Conservation (phyloP, 2,888 invertebrate species). For the Rhingia campestris region DNA sequence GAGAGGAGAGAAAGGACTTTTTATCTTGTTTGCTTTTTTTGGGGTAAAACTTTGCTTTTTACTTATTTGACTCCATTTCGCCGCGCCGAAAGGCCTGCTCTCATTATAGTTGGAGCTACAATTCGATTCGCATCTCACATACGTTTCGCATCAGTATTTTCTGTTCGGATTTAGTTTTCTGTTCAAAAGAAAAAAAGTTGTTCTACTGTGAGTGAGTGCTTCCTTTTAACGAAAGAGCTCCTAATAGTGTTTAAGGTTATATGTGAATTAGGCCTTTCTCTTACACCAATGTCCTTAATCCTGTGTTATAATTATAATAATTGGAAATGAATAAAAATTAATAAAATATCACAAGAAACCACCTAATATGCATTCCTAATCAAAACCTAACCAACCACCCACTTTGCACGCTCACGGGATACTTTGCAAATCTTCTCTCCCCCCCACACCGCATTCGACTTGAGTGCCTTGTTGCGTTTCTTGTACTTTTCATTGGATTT, state of each 20-base stretch:
- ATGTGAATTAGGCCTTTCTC: neutral
- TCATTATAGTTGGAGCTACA: constrained; percentile 74
- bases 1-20: constrained; percentile 66
- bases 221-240: neutral
- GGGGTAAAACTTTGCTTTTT: constrained; percentile 46
- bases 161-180: constrained; percentile 46
- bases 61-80: constrained; percentile 70
- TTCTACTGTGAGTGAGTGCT: constrained; percentile 18
- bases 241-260: constrained; percentile 6
- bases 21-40: constrained; percentile 31
- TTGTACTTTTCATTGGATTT: constrained; percentile 53
- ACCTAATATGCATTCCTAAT: constrained; percentile 24
- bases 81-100: constrained; percentile 65
- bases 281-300: constrained; percentile 6
- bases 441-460: neutral
- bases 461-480: constrained; percentile 65
- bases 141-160: constrained; percentile 55
- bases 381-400: constrained; percentile 17
- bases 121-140: constrained; percentile 70
- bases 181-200: constrained; percentile 14
- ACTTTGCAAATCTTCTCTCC: constrained; percentile 1
- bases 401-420: constrained; percentile 29
- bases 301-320: constrained; percentile 17
- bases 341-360: constrained; percentile 4
- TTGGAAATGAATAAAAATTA: constrained; percentile 15